Evolutionary conservation across 2,888 invertebrate species (phyloP), one percentile per base, ranked within the genome.

Genomic region (Neocrepidodera transversa): DNA sequence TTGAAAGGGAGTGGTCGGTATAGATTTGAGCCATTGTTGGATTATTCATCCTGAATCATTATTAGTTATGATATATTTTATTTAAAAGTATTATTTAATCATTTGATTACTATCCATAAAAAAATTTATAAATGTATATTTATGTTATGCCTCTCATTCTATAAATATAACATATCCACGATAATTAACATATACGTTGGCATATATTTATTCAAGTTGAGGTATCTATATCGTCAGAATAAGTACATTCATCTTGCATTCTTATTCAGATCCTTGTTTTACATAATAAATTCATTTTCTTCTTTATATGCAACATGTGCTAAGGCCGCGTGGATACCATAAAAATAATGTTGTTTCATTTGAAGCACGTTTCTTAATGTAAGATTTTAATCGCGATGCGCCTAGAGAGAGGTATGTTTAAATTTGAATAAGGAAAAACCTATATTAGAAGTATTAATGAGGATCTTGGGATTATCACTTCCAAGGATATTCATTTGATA

Each of bases 241-340:
- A 56, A 42, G 55, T 47, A 10, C 30, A 60, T 51, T 47, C 47
- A 18, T 43, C 30, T 45, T 30, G 51, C 51, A 60, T 60, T 60
- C 45, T 26, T 62, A 55, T 54, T 55, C 54, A 47, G 49, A 60
- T 56, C 58, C 60, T 58, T 23, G 51, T 45, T 62, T 62, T 55
- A 62, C 57, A 62, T 62, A 60, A 59, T 56, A 47, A 60, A 62
- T 62, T 60, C 60, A 60, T 58, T 52, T 35, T 52, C 51, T 11
- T 49, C 40, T 64, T 62, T 54, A 58, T 57, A 65, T 65, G 48
- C 62, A 60, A 56, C 60, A 60, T 60, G 62, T 62, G 58, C 58
- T 50, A 30, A 30, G 18, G 51, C 58, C 66, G 60, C 64, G 66
- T 62, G 66, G 62, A 62, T 58, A 51, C 16, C 64, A 64, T 64